phyloP scores from a whole-genome alignment of 2,888 invertebrate species.

The Ophion costatus region DNA sequence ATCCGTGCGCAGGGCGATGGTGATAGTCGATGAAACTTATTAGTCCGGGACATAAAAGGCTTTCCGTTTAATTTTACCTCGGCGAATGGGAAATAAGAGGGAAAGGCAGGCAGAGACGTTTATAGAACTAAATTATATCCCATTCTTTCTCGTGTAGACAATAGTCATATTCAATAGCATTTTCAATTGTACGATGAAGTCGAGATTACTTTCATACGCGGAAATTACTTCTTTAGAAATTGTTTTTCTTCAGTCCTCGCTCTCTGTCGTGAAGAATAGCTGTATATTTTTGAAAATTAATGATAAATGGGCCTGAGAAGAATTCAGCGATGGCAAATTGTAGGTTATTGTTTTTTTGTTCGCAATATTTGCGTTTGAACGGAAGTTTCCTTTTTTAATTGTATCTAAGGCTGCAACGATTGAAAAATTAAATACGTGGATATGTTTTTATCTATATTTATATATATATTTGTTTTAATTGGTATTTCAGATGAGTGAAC shows the following conservation, averaged over 20 bases:
- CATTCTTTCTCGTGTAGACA: slow-evolving; percentile 41
- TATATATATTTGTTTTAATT: neutral
- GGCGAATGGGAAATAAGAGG: slow-evolving; percentile 28
- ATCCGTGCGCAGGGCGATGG: neutral
- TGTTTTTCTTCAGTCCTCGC: neutral
- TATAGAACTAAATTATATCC: slow-evolving; percentile 40
- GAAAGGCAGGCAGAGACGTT: neutral
- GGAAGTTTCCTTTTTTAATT: no score
- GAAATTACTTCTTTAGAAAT: neutral
- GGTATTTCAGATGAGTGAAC: neutral
- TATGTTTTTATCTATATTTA: neutral
- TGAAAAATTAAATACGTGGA: neutral
- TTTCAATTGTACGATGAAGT: slow-evolving; percentile 6
- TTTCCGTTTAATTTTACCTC: slow-evolving; percentile 40
- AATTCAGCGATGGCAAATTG: neutral
- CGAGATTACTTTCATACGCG: slow-evolving; percentile 6
- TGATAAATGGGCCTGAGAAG: neutral
- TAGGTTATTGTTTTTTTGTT: neutral
- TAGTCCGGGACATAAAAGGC: slow-evolving; percentile 31
- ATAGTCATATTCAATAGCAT: slow-evolving; percentile 17
- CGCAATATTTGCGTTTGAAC: neutral
- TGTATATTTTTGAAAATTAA: neutral
- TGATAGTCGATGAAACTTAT: slow-evolving; percentile 40
- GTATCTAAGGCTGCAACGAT: neutral
- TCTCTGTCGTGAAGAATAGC: neutral